Evolutionary conservation across 2,888 invertebrate species (phyloP), one percentile per base, ranked within the genome.

Genomic region (Abrostola triplasia): DNA sequence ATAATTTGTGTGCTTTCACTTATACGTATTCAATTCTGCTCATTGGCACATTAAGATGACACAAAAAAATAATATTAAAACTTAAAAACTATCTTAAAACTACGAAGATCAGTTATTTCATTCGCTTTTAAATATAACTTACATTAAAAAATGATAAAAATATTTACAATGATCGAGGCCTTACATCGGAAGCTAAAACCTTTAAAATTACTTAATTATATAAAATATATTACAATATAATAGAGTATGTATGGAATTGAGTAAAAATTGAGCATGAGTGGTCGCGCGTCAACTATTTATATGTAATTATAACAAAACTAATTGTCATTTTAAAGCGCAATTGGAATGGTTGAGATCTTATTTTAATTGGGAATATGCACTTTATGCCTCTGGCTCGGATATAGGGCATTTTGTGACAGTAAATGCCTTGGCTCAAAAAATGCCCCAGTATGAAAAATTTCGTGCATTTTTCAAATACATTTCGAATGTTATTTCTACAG

Each of bases 321-420:
- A 52, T 68, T 78, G 72, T 71, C 65, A 71, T 79, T 82, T 90
- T 91, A 92, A 92, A 92, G 90, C 90, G 79, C 76, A 73, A 81
- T 85, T 93, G 93, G 94, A 94, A 94, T 94, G 94, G 54, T 88
- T 94, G 93, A 93, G 94, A 94, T 93, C 94, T 90, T 87, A 88
- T 76, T 86, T 67, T 61, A 70, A 82, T 71, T 76, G 70, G 62
- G 66, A 73, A 61, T 53, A 47, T 63, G 59, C 60, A 65, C 36
- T 56, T 47, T 61, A 59, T 61, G 60, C 67, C 11, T 53, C 56
- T 58, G 52, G 36, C 42, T 36, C 8, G 5, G 47, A 24, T 59
- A 51, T 56, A 13, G 13, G 24, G n/a, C 36, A 48, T 57, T 11
- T n/a, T n/a, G 38, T 64, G 40, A 64, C 59, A 74, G 53, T 55